Evolutionary conservation across 2,888 invertebrate species (phyloP).

Genomic region (Galeruca laticollis): DNA sequence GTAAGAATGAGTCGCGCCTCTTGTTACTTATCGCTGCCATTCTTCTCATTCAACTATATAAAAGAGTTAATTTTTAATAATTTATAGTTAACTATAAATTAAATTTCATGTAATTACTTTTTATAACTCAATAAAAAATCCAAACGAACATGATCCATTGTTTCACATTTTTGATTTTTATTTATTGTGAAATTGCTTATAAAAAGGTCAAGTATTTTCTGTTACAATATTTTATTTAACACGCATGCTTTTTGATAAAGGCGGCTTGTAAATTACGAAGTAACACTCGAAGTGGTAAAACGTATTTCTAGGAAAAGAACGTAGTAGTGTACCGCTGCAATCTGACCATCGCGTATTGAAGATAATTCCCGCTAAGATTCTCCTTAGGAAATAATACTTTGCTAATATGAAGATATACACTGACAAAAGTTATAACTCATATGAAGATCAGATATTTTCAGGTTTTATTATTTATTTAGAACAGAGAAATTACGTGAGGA

Average conservation of each 20-base stretch:
- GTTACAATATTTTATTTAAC: constrained; percentile 22
- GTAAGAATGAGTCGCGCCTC: too few species aligned
- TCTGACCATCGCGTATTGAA: constrained; percentile 25
- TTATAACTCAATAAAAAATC: constrained; percentile 3
- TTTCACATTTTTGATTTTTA: constrained; percentile 14
- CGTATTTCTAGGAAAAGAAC: constrained; percentile 34
- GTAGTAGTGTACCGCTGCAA: constrained; percentile 18
- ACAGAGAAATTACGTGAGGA: too few species aligned
- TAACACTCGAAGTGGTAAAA: constrained; percentile 38
- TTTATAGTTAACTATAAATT: background rate
- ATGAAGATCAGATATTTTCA: too few species aligned
- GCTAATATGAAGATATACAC: constrained; percentile 24
- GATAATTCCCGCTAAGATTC: constrained; percentile 26
- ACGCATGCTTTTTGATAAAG: constrained; percentile 24
- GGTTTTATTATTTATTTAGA: too few species aligned
- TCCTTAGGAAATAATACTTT: constrained; percentile 17
- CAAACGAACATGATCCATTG: constrained; percentile 12
- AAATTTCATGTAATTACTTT: background rate
- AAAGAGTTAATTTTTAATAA: background rate
- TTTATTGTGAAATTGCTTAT: constrained; percentile 20
- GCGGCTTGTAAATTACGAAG: constrained; percentile 41
- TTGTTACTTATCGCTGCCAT: too few species aligned
- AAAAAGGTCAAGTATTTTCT: constrained; percentile 21
- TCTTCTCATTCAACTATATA: too few species aligned
- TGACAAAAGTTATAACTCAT: background rate